Evolutionary conservation across 2,113 vertebrate genomes (phyloP).

Genomic region (Loxodonta africana): DNA sequence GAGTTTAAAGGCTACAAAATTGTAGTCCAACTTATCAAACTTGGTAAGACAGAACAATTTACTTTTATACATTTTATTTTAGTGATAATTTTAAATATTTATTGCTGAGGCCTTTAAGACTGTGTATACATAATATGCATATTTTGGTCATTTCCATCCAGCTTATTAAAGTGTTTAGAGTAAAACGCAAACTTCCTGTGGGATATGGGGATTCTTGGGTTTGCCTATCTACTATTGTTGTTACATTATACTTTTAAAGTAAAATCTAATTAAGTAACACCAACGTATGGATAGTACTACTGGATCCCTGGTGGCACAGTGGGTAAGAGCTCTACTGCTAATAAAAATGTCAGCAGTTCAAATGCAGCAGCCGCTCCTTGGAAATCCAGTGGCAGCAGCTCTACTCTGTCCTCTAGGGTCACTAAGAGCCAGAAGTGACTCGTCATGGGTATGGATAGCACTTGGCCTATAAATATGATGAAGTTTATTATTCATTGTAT

Average conservation of each 20-base stretch:
- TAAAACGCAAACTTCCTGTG: background rate
- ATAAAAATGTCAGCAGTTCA: no score
- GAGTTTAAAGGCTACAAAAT: background rate
- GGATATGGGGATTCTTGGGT: background rate
- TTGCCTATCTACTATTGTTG: background rate
- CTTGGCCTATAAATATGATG: background rate
- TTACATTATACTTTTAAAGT: background rate
- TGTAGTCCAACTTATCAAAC: background rate
- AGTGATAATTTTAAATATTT: constrained; percentile 50
- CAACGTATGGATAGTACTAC: background rate
- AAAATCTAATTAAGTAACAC: background rate
- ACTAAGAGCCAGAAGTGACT: no score
- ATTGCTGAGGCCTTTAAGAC: background rate
- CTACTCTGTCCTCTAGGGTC: no score
- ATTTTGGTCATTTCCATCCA: background rate
- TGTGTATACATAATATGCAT: background rate
- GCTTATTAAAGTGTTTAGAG: background rate
- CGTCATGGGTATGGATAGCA: background rate
- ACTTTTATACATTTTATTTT: background rate
- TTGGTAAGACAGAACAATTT: background rate
- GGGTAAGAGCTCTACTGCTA: no score
- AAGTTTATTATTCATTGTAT: background rate
- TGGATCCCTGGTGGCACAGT: no score
- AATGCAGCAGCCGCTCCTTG: no score
- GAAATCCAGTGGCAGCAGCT: no score